Evolutionary conservation across 2,888 invertebrate species (phyloP), one percentile per base, ranked within the genome.

Genomic region (Drosophila mulleri): DNA sequence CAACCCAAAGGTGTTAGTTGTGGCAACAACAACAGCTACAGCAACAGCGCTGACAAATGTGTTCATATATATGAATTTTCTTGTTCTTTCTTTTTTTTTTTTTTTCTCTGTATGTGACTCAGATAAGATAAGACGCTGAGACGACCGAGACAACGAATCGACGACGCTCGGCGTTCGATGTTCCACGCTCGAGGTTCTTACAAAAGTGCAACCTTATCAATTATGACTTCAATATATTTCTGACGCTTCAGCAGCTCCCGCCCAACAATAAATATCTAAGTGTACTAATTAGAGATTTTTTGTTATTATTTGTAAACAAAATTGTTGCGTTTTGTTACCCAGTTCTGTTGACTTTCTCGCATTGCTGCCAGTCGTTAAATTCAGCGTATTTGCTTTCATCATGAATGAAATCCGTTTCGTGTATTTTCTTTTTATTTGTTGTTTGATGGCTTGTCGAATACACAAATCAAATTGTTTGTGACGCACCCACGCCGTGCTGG

Each of bases 1-100:
- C 89, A 68, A 52, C 60, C 72, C 58, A 77, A 86, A 84, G 84
- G 84, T 84, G 84, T 79, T 89, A 84, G 89, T 84, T 70, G 84
- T 62, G 48, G 67, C 54, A 54, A 77, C 74, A 85, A 70, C 68
- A 63, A 58, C 65, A 52, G 39, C 69, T 72, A 67, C 60, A 62
- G 42, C n/a, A 63, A 59, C 61, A 61, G 53, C 44, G 14, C 61
- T 68, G 59, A 75, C 75, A 78, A 78, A 68, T 73, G 63, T 72
- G 59, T 68, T 74, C 50, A 9, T 52, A 48, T 52, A 4, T 20
- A 35, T 29, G 29, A 11, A 8, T 29, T 12, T 20, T n/a, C n/a
- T 61, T 44, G 26, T 14, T 35, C 3, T 37, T 5, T 35, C 4
- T 35, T 35, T 72, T 58, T 3, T 37, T 8, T 23, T 39, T 76